Base-by-base conservation (phyloP, 1,140 invertebrate species). In the Polypedilum vanderplanki region DNA sequence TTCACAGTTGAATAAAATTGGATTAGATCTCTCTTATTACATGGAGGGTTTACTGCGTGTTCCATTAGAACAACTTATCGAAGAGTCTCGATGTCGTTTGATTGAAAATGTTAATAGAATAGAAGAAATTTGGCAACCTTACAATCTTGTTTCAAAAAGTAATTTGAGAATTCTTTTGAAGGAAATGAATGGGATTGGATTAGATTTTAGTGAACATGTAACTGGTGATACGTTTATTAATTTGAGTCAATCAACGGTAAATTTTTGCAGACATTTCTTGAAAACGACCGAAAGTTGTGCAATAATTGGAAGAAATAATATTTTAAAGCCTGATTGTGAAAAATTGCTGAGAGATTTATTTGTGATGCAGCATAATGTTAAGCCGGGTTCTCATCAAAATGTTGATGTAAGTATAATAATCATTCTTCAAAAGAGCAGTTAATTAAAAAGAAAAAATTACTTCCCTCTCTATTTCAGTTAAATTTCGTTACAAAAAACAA, bases 11-110 rank as follows among this genome's bases (percentile, higher is more conserved):
- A 87, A 84, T 76, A 85, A 87, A 77, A 87, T 87, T 79, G 87
- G 87, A 20, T 79, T 87, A 75, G 87, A 87, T 79, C 83, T 98
- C 40, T 87, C 88, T 73, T 97, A 95, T 82, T 90, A 93, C 79
- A 84, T 98, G 74, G 92, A 96, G 79, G 89, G 89, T 40, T 87
- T 93, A 76, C 83, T 97, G 41, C 85, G 90, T 77, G 85, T 86
- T 12, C 89, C 92, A 18, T 82, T 95, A 1, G 85, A 84, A 4
- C 77, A 80, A 0, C 65, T 83, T 2, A 81, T 83, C 40, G 80
- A 82, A 12, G 81, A 83, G 70, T 83, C 81, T 0, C 79, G 81
- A 1, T 75, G 79, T 33, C 82, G 87, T 76, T 80, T 87, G 15
- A 77, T 95, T 40, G 84, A 87, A 76, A 90, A 93, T 22, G 87